Evolutionary conservation across 2,888 invertebrate species (phyloP).

Genomic region (Temnothorax unifasciatus): DNA sequence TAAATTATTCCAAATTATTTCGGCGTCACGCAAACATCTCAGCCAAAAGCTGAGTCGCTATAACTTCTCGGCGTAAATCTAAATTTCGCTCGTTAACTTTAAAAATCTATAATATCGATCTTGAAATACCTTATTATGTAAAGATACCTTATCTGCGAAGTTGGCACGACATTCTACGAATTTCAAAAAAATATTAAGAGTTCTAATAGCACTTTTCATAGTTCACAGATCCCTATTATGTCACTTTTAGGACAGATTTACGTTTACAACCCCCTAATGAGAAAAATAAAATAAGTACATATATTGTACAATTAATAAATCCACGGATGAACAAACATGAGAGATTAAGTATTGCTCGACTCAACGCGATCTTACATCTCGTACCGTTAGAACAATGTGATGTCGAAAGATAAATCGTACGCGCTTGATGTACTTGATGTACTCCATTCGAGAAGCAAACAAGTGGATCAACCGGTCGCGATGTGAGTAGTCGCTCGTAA

Average conservation of each 20-base stretch:
- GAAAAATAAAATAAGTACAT: neutral
- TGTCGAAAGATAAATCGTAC: conserved; percentile 9
- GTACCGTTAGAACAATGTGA: conserved; percentile 29
- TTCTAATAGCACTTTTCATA: no score
- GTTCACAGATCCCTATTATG: neutral
- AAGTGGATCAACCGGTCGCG: neutral
- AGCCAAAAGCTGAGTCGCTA: no score
- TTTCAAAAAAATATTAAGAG: no score
- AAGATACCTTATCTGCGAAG: no score
- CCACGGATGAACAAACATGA: conserved; percentile 1
- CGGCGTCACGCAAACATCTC: neutral
- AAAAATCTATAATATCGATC: neutral
- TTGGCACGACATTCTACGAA: no score
- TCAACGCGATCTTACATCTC: neutral
- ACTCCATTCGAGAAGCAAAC: neutral
- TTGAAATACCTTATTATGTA: neutral
- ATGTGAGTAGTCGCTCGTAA: conserved; percentile 1
- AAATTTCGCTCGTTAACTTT: neutral
- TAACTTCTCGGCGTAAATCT: neutral
- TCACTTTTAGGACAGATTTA: neutral
- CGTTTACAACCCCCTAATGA: neutral
- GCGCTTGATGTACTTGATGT: neutral
- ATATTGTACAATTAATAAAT: neutral
- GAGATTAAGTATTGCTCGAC: neutral
- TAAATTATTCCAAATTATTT: conserved; percentile 1